Base-by-base conservation (phyloP, 1,140 invertebrate genomes). In the Cherax destructor region DNA sequence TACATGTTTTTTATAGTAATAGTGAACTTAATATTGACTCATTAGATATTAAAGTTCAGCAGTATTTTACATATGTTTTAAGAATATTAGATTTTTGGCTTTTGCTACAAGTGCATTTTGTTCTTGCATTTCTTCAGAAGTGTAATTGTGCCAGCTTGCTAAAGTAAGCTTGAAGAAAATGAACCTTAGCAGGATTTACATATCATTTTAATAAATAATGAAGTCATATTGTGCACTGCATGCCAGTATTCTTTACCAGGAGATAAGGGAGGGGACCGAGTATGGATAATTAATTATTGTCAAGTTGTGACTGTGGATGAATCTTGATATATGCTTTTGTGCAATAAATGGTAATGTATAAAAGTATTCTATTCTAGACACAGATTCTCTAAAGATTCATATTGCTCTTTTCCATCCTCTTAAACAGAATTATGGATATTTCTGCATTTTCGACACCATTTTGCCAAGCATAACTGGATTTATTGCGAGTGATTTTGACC, bases 141-240 rank as follows among this genome's bases (percentile, higher is more conserved):
- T 30, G 5, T 30, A 30, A 30, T 30, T 74, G n/a, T 74, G 0
- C 69, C 24, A 30, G n/a, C 69, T 74, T 74, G 69, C 69, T 30
- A n/a, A 74, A 74, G 6, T 74, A n/a, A 74, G n/a, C 30, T 9
- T 9, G 11, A 56, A 30, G n/a, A 74, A 79, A 50, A 16, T 13
- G 13, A 9, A 3, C 6, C 1, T 50, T 79, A 79, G 16, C 77
- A 79, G 7, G 50, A 79, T 4, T 21, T 84, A 86, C 83, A 86
- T 86, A 86, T 86, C 83, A 86, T 86, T 86, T 86, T 41, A 21
- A 86, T 50, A 49, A 50, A 50, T 77, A 10, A 56, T 6, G 52
- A 56, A 56, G 52, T 59, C 61, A n/a, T 41, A 41, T 41, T 41
- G 30, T 41, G 30, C 30, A 41, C 30, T 41, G 30, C 30, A 74